Evolutionary conservation across 2,113 vertebrate genomes (phyloP).

Genomic region (Ondatra zibethicus): DNA sequence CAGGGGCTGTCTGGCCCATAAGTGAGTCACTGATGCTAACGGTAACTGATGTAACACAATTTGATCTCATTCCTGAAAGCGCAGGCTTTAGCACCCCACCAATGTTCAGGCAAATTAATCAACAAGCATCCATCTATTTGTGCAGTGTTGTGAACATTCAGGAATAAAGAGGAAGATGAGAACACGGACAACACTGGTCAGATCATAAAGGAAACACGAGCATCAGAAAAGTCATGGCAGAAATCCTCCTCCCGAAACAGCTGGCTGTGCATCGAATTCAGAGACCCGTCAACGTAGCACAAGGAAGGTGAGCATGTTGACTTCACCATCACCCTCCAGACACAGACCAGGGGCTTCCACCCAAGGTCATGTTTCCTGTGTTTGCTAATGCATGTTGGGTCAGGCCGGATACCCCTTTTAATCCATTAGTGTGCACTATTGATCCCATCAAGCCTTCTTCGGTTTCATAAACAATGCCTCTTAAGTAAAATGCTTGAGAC

Average conservation of each 20-base stretch:
- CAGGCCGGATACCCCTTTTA: conserved; percentile 42
- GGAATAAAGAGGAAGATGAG: conserved; percentile 42
- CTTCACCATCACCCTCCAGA: conserved; percentile 14
- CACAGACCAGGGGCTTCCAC: conserved; percentile 23
- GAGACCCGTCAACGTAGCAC: neutral
- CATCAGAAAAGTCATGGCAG: neutral
- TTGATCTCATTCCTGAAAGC: neutral
- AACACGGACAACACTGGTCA: neutral
- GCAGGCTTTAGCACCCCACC: neutral
- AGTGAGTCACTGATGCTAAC: conserved; percentile 6
- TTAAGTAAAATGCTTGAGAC: conserved; percentile 52
- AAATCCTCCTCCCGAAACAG: neutral
- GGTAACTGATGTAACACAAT: conserved; percentile 24
- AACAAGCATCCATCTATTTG: conserved; percentile 7
- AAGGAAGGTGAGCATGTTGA: neutral
- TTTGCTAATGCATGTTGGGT: conserved; percentile 55
- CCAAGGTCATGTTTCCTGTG: conserved; percentile 38
- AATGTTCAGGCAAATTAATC: neutral
- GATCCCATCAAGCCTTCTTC: neutral
- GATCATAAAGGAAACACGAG: conserved; percentile 1
- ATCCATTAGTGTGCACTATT: conserved; percentile 52
- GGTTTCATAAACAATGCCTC: conserved; percentile 33
- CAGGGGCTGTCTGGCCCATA: neutral
- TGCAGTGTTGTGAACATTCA: neutral
- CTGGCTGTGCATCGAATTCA: neutral